These are phyloP conservation scores for Spialia ferax DNA, from an alignment of 2,888 invertebrate species.

Conservation along the genomic window DNA sequence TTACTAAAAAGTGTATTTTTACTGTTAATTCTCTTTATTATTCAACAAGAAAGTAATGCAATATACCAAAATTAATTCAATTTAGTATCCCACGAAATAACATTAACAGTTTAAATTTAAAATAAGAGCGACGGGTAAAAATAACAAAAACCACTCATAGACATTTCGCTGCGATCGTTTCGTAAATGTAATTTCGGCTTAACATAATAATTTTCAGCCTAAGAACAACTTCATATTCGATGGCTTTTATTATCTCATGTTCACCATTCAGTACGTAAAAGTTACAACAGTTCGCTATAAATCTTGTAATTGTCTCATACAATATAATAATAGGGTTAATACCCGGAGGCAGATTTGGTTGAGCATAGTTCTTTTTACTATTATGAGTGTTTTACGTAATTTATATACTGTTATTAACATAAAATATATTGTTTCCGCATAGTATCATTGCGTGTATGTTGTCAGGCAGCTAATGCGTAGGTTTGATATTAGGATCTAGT, in stretches of 20 bases:
- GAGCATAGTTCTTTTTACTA: constrained; percentile 33
- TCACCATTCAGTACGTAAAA: not conserved
- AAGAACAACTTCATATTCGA: not conserved
- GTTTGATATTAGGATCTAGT: constrained; percentile 62
- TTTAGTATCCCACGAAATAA: not conserved
- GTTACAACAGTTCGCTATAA: constrained; percentile 1
- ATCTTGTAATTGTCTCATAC: constrained; percentile 42
- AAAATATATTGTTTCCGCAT: constrained; percentile 45
- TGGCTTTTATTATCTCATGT: not conserved
- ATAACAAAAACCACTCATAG: constrained; percentile 2
- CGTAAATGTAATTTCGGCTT: constrained; percentile 2
- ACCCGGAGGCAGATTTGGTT: constrained; percentile 54
- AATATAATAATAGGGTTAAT: constrained; percentile 48
- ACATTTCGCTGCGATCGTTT: not conserved
- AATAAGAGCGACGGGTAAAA: not conserved
- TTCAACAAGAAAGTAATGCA: constrained; percentile 1
- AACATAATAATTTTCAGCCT: not conserved
- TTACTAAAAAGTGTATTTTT: too few relatives aligned
- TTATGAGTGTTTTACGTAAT: constrained; percentile 36
- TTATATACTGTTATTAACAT: constrained; percentile 39
- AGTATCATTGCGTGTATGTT: constrained; percentile 69
- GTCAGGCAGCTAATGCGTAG: constrained; percentile 75
- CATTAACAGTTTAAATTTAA: not conserved
- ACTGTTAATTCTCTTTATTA: not conserved
- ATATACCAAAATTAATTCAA: constrained; percentile 1